Evolutionary conservation across 2,113 vertebrate genomes (phyloP), one percentile per base, ranked within the genome.

Genomic region (Rhagologus leucostigma): DNA sequence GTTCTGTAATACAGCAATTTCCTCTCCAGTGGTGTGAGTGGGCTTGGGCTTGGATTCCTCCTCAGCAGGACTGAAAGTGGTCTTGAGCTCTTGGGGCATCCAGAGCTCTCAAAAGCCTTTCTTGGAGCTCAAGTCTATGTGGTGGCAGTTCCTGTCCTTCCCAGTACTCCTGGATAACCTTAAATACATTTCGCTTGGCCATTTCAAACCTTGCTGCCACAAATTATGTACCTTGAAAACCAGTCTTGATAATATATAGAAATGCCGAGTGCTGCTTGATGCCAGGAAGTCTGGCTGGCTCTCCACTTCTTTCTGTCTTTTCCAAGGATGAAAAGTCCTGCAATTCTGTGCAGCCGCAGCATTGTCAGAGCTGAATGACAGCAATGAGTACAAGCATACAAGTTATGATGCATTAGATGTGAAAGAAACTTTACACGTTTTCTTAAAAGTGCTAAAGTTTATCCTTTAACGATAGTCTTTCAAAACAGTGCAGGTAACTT

Each of bases 261-360:
- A 68, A 24, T 2, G 2, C 32, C 23, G 44, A 53, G 13, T 22
- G 41, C 44, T 80, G 30, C 33, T 53, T 44, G 46, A 44, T 21
- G 33, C 57, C 49, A 59, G 24, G 39, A 71, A 42, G 62, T 22
- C 32, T 84, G 84, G 10, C 50, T 84, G 53, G 26, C 46, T 84
- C 35, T 65, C 26, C 30, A 8, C 17, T 70, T 42, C 67, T 26
- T 88, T 53, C 86, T 82, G 47, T 27, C 44, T 49, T 60, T 87
- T 71, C 44, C 24, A 37, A 50, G 74, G 47, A 41, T 84, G 37
- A 78, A 50, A 78, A 63, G 11, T 50, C 30, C 39, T 16, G 3
- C 16, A 32, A 3, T 44, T 69, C 56, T 6, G 35, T 35, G 21
- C 62, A 67, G 41, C 60, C 0, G 0, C 42, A 29, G 50, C 11